Evolutionary conservation across 2,113 vertebrate species (phyloP).

Genomic region (Columbina picui): DNA sequence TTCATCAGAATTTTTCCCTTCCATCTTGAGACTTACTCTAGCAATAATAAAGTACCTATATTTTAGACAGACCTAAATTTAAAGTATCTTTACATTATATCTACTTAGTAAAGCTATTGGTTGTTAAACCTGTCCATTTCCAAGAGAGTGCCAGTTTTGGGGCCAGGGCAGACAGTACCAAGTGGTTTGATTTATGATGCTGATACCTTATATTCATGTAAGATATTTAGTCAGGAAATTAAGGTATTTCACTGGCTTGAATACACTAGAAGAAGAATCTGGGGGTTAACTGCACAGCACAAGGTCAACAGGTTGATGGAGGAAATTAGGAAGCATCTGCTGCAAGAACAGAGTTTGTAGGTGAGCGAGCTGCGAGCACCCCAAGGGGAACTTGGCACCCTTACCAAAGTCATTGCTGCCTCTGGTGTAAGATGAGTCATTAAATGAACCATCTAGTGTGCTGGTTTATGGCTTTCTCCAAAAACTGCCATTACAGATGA

Average conservation of each 20-base stretch:
- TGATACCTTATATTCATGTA: background rate
- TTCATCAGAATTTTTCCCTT: background rate
- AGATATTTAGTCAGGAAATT: background rate
- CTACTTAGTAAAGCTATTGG: background rate
- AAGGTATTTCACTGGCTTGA: background rate
- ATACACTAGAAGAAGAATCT: background rate
- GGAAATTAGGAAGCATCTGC: background rate
- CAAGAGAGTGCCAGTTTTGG: background rate
- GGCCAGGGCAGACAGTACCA: background rate
- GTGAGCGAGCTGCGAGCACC: background rate
- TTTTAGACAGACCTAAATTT: background rate
- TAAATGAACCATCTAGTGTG: background rate
- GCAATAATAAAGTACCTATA: background rate
- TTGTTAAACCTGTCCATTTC: background rate
- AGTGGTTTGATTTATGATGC: background rate
- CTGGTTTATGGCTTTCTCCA: background rate
- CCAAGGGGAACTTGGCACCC: background rate
- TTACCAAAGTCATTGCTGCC: background rate
- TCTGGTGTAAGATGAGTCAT: background rate
- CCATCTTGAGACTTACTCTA: background rate
- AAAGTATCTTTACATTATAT: background rate
- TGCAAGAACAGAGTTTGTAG: background rate
- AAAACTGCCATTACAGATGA: background rate
- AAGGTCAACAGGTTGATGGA: background rate
- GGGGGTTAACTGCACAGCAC: background rate